Evolutionary conservation across 2,113 vertebrate genomes (phyloP).

Genomic region (Thunnus thynnus): DNA sequence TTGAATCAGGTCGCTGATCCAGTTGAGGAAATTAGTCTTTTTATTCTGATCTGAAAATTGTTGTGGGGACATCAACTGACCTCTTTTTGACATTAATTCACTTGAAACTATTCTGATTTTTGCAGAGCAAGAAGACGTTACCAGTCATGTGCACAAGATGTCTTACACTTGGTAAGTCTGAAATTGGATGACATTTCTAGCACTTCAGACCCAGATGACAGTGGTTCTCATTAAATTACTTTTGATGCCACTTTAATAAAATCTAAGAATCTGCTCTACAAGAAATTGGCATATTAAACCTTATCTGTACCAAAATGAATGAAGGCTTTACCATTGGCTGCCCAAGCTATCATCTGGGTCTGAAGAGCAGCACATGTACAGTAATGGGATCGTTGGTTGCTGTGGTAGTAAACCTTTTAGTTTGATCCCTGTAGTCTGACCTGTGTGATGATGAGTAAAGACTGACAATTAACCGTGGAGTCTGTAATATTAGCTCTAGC

Average conservation of each 20-base stretch:
- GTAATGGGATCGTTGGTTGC: background rate
- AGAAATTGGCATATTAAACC: no score
- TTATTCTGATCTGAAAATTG: slow-evolving; percentile 70
- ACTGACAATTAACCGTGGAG: slow-evolving; percentile 78
- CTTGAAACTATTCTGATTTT: accelerated
- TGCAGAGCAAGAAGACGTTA: accelerated
- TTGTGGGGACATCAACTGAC: accelerated
- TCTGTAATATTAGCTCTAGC: slow-evolving; percentile 85
- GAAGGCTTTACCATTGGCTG: no score
- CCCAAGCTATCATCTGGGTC: slow-evolving; percentile 10
- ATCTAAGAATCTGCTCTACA: no score
- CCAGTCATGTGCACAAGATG: accelerated
- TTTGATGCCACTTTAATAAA: no score
- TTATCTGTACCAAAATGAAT: no score
- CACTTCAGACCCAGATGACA: slow-evolving; percentile 1
- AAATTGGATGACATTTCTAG: accelerated
- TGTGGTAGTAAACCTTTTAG: background rate
- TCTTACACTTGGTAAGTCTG: slow-evolving; percentile 12
- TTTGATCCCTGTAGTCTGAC: slow-evolving; percentile 46
- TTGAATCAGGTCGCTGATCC: slow-evolving; percentile 89
- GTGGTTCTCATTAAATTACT: background rate
- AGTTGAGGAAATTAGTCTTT: slow-evolving; percentile 76
- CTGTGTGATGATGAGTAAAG: slow-evolving; percentile 77
- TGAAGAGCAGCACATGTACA: background rate
- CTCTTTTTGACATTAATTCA: accelerated